A percentile compares a stretch with the other conserved stretches of the same genome.
Conservation (phyloP, 2,113 vertebrate species). For the Patagioenas fasciata region DNA sequence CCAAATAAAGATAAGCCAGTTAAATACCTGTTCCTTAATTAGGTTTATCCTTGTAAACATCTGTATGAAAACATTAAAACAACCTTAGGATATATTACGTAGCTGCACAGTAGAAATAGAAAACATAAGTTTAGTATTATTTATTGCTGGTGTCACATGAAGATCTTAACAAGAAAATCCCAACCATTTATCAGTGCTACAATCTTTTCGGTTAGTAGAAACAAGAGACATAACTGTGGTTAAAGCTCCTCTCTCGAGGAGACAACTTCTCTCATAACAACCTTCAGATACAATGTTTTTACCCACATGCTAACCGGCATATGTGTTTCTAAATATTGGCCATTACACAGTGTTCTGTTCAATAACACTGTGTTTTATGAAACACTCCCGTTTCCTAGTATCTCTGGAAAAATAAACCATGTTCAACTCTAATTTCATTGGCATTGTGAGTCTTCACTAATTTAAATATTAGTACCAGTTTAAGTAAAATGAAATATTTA, state of each 20-base stretch:
- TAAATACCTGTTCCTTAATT: neutral
- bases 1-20: neutral
- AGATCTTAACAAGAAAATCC: neutral
- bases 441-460: neutral
- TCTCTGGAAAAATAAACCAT: neutral
- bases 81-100: neutral
- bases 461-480: neutral
- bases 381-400: neutral
- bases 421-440: neutral
- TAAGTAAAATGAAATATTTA: neutral
- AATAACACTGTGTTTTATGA: neutral
- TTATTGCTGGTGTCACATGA: neutral
- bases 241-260: neutral
- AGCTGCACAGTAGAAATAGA: neutral
- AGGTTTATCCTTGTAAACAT: neutral
- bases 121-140: neutral
- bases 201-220: neutral
- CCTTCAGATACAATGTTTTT: accelerated
- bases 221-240: neutral
- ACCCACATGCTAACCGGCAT: neutral
- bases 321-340: neutral
- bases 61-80: neutral
- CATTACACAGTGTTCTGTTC: neutral
- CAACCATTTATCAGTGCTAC: neutral
- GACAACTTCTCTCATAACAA: neutral